A percentile compares a stretch with the other conserved stretches of the same genome.
These are phyloP conservation scores for Anser brachyrhynchus DNA, from an alignment of 2,113 vertebrate species.

Conservation along the genomic window DNA sequence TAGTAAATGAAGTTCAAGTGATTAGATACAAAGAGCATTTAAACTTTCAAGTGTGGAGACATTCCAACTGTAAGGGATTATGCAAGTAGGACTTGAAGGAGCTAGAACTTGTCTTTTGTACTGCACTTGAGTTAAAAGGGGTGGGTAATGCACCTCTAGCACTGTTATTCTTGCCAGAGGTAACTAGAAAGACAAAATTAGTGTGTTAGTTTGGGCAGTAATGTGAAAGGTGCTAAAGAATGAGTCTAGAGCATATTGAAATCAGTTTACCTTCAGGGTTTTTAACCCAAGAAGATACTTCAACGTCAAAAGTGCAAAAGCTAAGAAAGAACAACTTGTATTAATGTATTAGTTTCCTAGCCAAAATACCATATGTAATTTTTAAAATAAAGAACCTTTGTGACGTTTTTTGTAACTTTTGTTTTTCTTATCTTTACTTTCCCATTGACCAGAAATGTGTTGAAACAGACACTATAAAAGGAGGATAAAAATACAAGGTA, in stretches of 20 bases:
- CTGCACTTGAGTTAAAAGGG: not conserved
- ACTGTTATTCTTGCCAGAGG: not conserved
- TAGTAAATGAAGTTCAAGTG: not conserved
- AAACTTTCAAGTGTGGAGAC: not conserved
- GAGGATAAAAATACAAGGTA: conserved; percentile 38
- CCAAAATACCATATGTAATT: not conserved
- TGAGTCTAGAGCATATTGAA: not conserved
- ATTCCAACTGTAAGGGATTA: not conserved
- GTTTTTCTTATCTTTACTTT: conserved; percentile 11
- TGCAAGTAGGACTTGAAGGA: not conserved
- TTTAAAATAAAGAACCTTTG: not conserved
- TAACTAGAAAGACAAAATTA: not conserved
- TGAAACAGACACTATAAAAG: conserved; percentile 64
- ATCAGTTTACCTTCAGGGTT: not conserved
- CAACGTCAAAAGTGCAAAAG: not conserved
- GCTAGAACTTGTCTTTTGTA: not conserved
- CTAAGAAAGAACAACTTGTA: not conserved
- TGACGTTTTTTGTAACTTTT: not conserved
- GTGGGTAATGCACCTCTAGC: not conserved
- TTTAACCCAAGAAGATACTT: not conserved
- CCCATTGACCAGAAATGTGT: conserved; percentile 69
- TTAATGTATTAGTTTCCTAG: not conserved
- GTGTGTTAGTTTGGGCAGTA: not conserved
- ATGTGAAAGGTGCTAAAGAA: not conserved
- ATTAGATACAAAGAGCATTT: not conserved